Base-by-base conservation (phyloP, 2,888 invertebrate genomes). In the Heliconius ismenius region DNA sequence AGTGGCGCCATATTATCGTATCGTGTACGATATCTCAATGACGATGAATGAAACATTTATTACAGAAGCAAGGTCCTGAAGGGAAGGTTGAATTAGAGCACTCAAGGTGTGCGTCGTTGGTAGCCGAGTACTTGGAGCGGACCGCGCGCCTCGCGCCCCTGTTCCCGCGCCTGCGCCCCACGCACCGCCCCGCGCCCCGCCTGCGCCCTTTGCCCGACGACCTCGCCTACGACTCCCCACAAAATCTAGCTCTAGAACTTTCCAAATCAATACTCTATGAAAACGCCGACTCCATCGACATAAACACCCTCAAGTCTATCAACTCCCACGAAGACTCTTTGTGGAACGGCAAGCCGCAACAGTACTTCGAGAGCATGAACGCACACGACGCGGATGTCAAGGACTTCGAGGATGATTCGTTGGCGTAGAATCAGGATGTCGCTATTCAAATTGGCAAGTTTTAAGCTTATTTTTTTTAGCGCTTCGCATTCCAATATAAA, bases 351-450 rank as follows among this genome's bases (percentile, higher is more conserved):
- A 92, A 86, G 84, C 92, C 90, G 83, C 94, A 88, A 85, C 92
- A 90, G 77, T 96, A 95, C 87, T 96, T 96, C 86, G 96, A 96
- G 88, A 96, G 96, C 88, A 96, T 96, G 88, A 86, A 90, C 86
- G 95, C 94, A 68, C 86, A 84, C 26, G 81, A 79, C 75, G 49
- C 49, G 4, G 69, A 69, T 28, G 54, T 32, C n/a, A 81, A 81
- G 43, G 88, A 88, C 26, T 91, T 90, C 81, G 91, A 91, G 76
- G 86, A 85, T 78, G 93, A 92, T 81, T 93, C 93, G 62, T 86
- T 92, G 63, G 89, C 89, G 24, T 80, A 64, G 39, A 70, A 28
- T 7, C 36, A 10, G 10, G 26, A 4, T 54, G 24, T 10, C 6
- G 11, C 24, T 62, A 62, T 13, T 24, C 24, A 26, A 24, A 24